Evolutionary conservation across 2,113 vertebrate genomes (phyloP).

Genomic region (Columbina picui): DNA sequence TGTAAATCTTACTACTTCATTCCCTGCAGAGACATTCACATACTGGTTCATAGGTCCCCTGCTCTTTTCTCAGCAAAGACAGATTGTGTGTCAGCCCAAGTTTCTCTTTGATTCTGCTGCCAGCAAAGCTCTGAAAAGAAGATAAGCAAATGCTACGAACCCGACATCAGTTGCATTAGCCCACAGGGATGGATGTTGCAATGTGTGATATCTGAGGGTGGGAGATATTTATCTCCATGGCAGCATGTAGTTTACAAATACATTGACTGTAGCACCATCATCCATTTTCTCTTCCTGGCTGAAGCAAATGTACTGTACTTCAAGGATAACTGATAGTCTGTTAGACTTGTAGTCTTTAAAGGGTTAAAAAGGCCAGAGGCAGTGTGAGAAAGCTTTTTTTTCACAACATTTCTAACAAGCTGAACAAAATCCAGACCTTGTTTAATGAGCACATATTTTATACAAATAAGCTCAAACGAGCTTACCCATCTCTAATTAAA

Average conservation of each 20-base stretch:
- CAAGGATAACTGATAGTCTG: background rate
- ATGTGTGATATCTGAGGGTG: background rate
- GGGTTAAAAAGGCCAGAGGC: slow-evolving; percentile 64
- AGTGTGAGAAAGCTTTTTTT: slow-evolving; percentile 68
- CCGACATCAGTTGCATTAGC: background rate
- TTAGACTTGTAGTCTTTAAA: slow-evolving; percentile 22
- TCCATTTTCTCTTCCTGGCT: background rate
- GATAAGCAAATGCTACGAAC: background rate
- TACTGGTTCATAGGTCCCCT: background rate
- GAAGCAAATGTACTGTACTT: background rate
- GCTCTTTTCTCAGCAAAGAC: slow-evolving; percentile 13
- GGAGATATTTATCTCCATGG: background rate
- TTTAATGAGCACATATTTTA: slow-evolving; percentile 85
- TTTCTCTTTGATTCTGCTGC: background rate
- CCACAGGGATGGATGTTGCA: background rate
- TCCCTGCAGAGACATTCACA: background rate
- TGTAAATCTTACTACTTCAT: background rate
- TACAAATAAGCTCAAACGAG: slow-evolving; percentile 78
- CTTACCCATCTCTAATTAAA: slow-evolving; percentile 80
- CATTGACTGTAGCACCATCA: background rate
- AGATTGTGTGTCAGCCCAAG: background rate
- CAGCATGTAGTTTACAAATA: slow-evolving; percentile 1
- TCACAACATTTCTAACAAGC: slow-evolving; percentile 76
- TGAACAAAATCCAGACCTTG: slow-evolving; percentile 76
- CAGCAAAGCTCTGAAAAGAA: background rate